Evolutionary conservation across 2,113 vertebrate genomes (phyloP), one percentile per base, ranked within the genome.

Genomic region (Naja naja): DNA sequence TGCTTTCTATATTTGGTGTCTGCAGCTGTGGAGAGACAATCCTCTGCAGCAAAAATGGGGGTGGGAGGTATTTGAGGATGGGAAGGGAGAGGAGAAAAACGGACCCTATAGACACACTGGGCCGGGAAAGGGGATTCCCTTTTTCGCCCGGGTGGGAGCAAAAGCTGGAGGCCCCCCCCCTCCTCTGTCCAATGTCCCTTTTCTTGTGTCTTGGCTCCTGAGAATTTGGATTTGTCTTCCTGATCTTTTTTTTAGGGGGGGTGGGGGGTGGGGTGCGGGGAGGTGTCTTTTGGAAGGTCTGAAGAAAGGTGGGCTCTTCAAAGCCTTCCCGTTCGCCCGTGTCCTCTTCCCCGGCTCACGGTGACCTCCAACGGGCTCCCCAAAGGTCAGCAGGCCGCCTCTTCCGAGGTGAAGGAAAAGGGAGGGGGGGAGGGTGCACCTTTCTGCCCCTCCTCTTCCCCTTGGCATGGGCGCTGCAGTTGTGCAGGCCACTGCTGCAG

Each of bases 401-500:
- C 64, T 43, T 49, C 0, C 0, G 30, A 69, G n/a, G 34, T 0
- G 10, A 43, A n/a, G 18, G 85, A 8, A 56, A 20, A 30, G 11
- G 1, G 7, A 58, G 3, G 23, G 56, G n/a, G 5, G 4, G 5
- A 7, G 53, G 11, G 1, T 0, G 53, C 18, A 16, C 16, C 18
- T 81, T 30, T 25, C 4, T 8, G 39, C 1, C 39, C 55, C 43
- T 49, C 52, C 49, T 81, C 64, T 7, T 55, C 39, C n/a, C 6
- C 3, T n/a, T 58, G 54, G 88, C 88, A 43, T 54, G 56, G 86
- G 39, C 30, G 34, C 90, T 58, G 85, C 93, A 25, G 88, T 43
- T 47, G 53, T 90, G 8, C 20, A 91, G 93, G 69, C 56, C 52
- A 22, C 58, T 91, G 85, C 96, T 97, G 97, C 96, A 97, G 97